Conservation (phyloP, 2,113 vertebrate species). For the Sinocyclocheilus anshuiensis region DNA sequence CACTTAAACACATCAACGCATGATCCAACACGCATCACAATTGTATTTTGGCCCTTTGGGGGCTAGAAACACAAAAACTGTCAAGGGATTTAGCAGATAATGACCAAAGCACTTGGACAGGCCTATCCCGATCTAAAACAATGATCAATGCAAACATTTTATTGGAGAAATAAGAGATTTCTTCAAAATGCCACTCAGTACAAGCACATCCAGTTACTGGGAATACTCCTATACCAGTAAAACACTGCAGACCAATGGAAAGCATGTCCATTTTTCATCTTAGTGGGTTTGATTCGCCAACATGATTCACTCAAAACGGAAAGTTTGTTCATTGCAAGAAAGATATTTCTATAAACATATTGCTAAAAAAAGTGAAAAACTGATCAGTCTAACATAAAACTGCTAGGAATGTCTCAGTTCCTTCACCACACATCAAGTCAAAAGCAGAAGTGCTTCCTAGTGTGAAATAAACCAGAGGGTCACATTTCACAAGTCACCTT, state of each 20-base stretch:
- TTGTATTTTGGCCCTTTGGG: not conserved
- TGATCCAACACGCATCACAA: not conserved
- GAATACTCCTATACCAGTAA: not conserved
- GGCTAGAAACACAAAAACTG: not conserved
- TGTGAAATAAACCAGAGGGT: not conserved
- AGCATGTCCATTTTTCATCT: not conserved
- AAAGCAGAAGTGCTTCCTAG: not conserved
- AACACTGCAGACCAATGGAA: not conserved
- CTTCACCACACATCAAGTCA: not conserved
- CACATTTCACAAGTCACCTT: not conserved
- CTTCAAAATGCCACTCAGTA: not conserved
- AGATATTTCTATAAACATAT: not conserved
- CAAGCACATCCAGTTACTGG: not conserved
- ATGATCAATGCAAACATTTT: not conserved
- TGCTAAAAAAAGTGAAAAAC: conserved; percentile 1
- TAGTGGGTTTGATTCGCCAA: not conserved
- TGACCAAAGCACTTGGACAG: not conserved
- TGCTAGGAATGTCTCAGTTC: conserved; percentile 6
- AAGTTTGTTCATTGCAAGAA: not conserved
- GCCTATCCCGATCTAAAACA: not conserved
- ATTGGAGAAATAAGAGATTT: not conserved
- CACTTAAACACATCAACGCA: not conserved
- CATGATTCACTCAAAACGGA: not conserved
- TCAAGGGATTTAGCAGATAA: not conserved
- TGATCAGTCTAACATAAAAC: not conserved